Base-by-base conservation (phyloP, 2,888 invertebrate genomes). In the Harpalus rufipes region DNA sequence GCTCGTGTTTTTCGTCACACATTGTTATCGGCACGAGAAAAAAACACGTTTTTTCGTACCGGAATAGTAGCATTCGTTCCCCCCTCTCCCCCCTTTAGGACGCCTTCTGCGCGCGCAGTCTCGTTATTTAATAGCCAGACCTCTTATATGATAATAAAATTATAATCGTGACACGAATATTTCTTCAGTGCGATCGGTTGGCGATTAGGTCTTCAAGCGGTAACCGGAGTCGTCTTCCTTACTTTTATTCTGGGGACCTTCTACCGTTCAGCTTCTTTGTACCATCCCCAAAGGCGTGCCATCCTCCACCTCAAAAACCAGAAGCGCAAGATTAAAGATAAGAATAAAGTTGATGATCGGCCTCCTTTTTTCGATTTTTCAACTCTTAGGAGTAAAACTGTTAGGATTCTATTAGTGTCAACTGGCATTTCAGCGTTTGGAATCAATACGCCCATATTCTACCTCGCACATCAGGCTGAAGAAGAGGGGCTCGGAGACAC, bases 241-340 rank as follows among this genome's bases (percentile, higher is more conserved):
- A 96, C 96, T 0, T 97, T 97, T 90, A 95, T 97, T 88, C 93
- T 97, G 41, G 97, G 97, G 81, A 96, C 96, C 5, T 96, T 96
- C 91, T 97, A 97, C 91, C 94, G 97, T 44, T 97, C 97, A 6
- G 97, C 97, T 0, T 96, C 97, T 0, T 92, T 97, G 7, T 97
- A 97, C 91, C 97, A 97, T 90, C 97, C 97, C 0, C 96, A 97
- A 90, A 91, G 97, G 85, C 93, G 97, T 86, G 97, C 97, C 85
- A 97, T 97, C 88, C 92, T 97, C 61, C 97, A 97, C 90, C 94
- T 97, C 88, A 97, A 97, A 91, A 97, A 96, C 91, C 97, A 97
- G 90, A 96, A 96, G 90, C 92, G 96, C 86, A 96, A 96, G 91
- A 95, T 96, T 92, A 96, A 96, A 90, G 96, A 96, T 89, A 95